These are phyloP conservation scores for Procambarus clarkii DNA, from an alignment of 1,140 invertebrate genomes.

Conservation along the genomic window DNA sequence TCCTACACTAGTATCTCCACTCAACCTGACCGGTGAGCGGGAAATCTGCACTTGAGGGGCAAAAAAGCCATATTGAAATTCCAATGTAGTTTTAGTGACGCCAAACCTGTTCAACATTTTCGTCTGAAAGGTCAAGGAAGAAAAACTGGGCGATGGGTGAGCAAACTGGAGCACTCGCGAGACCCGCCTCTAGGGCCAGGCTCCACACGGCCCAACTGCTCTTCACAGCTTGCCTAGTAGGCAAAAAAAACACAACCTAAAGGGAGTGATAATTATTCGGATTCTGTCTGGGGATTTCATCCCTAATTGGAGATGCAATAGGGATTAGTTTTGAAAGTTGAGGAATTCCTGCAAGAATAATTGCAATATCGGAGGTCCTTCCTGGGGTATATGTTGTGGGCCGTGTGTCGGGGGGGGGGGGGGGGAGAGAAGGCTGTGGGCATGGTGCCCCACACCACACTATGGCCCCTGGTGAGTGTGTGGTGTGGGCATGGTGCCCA, in stretches of 20 bases:
- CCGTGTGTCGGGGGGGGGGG: background rate
- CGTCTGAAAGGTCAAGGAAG: slow-evolving; percentile 40
- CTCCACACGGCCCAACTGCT: background rate
- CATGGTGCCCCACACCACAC: too few relatives aligned
- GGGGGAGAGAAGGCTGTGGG: background rate
- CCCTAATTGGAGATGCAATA: slow-evolving; percentile 4
- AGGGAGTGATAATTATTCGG: slow-evolving; percentile 23
- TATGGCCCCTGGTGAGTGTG: too few relatives aligned
- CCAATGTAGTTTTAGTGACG: slow-evolving; percentile 46
- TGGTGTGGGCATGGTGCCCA: too few relatives aligned
- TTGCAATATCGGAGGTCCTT: background rate
- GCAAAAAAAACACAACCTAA: background rate
- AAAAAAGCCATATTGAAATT: slow-evolving; percentile 42
- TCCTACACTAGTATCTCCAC: background rate
- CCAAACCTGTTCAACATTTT: slow-evolving; percentile 49
- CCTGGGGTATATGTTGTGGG: background rate
- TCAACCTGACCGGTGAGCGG: background rate
- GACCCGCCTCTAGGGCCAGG: background rate
- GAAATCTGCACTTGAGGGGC: slow-evolving; percentile 18
- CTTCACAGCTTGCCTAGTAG: background rate
- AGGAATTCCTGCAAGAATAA: slow-evolving; percentile 17
- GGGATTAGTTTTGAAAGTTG: slow-evolving; percentile 11
- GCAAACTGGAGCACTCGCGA: slow-evolving; percentile 37
- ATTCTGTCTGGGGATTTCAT: slow-evolving; percentile 21
- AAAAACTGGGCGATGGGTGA: slow-evolving; percentile 32